These are phyloP conservation scores for Leiothrix lutea DNA, from an alignment of 2,113 vertebrate species.

Conservation along the genomic window DNA sequence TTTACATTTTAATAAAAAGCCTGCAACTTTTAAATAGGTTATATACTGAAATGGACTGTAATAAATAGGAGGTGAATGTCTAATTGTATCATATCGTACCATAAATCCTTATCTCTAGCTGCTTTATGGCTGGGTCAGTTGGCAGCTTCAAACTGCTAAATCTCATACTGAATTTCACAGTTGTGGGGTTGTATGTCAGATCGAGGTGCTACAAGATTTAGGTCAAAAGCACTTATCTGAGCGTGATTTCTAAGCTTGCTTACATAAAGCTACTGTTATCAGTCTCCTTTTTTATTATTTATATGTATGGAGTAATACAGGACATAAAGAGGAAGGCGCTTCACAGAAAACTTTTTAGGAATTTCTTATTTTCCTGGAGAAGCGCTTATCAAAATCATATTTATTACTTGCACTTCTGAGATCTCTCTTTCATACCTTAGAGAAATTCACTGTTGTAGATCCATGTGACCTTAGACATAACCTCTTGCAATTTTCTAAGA, in stretches of 20 bases:
- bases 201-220: conserved; percentile 79
- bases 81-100: conserved; percentile 81
- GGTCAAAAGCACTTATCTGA: conserved; percentile 83
- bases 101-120: conserved; percentile 78
- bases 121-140: conserved; percentile 79
- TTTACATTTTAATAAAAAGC: conserved; percentile 75
- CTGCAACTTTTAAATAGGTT: conserved; percentile 69
- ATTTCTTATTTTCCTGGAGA: conserved; percentile 42
- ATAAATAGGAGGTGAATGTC: conserved; percentile 77
- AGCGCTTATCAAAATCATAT: conserved; percentile 31
- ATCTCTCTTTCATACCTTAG: conserved; percentile 6
- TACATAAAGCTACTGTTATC: conserved; percentile 79
- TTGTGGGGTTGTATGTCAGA: conserved; percentile 78
- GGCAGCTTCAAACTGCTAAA: conserved; percentile 79
- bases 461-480: conserved; percentile 27
- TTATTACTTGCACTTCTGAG: conserved; percentile 43
- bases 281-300: conserved; percentile 73
- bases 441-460: conserved; percentile 17
- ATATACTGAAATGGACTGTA: conserved; percentile 68
- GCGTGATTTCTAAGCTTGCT: conserved; percentile 81
- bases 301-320: conserved; percentile 61
- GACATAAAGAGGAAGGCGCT: conserved; percentile 33
- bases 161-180: conserved; percentile 80
- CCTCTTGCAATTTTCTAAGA: conserved; percentile 56
- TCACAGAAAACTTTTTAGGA: conserved; percentile 65